These are phyloP conservation scores for Drosophila pachea DNA, from an alignment of 1,140 invertebrate species.

Conservation along the genomic window DNA sequence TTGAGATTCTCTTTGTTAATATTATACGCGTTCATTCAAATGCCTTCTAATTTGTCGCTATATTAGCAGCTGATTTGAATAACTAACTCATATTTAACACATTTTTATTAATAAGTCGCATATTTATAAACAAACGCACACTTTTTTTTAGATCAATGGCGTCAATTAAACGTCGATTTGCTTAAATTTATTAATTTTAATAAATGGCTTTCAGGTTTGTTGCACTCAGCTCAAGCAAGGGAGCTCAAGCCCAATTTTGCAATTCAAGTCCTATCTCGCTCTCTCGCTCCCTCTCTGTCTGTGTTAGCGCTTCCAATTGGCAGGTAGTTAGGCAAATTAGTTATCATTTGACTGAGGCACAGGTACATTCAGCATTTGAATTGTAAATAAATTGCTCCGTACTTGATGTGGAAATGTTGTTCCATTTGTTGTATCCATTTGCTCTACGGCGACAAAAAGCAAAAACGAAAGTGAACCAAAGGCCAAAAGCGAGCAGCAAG, in stretches of 20 bases:
- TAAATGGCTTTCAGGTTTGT: conserved; percentile 26
- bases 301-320: conserved; percentile 15
- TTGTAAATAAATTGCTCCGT: conserved; percentile 28
- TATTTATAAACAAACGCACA: neutral
- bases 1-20: too few species aligned
- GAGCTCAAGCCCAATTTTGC: neutral
- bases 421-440: conserved; percentile 5
- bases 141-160: conserved; percentile 9
- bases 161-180: conserved; percentile 38
- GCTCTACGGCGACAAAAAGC: neutral
- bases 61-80: conserved; percentile 5
- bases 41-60: too few species aligned
- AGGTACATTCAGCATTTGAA: conserved; percentile 11
- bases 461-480: conserved; percentile 24
- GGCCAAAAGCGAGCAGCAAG: conserved; percentile 10
- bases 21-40: too few species aligned
- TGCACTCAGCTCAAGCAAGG: neutral
- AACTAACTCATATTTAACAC: conserved; percentile 8
- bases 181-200: conserved; percentile 40
- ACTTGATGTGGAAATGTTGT: neutral
- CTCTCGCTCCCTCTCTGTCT: neutral
- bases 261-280: neutral
- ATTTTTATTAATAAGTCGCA: neutral
- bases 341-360: conserved; percentile 5
- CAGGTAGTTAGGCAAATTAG: conserved; percentile 1